Base-by-base conservation (phyloP, 2,113 vertebrate species). In the Hippocampus abdominalis region DNA sequence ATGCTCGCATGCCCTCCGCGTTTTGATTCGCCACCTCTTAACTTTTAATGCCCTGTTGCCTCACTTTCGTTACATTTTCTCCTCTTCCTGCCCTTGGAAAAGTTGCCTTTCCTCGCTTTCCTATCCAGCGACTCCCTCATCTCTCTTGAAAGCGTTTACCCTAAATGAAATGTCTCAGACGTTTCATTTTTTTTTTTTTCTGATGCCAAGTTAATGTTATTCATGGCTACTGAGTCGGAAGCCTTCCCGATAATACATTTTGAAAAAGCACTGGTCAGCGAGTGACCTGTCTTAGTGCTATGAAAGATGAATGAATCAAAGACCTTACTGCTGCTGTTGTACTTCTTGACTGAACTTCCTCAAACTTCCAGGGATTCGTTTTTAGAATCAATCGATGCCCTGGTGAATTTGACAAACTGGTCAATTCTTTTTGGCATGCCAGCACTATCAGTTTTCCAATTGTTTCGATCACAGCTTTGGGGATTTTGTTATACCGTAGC, bases 31-130 rank as follows among this genome's bases (percentile, higher is more conserved):
- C 32, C 64, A 64, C 40, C 39, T 51, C 70, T 49, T 71, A 66
- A 59, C 42, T 70, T 27, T 76, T 44, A 25, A 60, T 69, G 29
- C 9, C 36, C 54, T 20, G n/a, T 39, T 21, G 21, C 57, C 29
- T 66, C 39, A 48, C 16, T 59, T 64, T 69, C 36, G 73, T 64
- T 61, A n/a, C 44, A 36, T 29, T 59, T 54, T 20, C 27, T 18
- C 49, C 3, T 73, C 65, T 32, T 23, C n/a, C 48, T 64, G 72
- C 29, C 67, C 74, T 76, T 80, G 65, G 57, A 79, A 75, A 42
- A 66, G 68, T 69, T 39, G 11, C 11, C 36, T 44, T 54, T 29
- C 23, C 61, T 54, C 25, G 40, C 20, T 51, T 66, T 48, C 25
- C 29, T 13, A 61, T 76, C 13, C 15, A 68, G 75, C 36, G 16